Conservation (phyloP, 2,888 invertebrate genomes). For the Pristionchus arcanus region DNA sequence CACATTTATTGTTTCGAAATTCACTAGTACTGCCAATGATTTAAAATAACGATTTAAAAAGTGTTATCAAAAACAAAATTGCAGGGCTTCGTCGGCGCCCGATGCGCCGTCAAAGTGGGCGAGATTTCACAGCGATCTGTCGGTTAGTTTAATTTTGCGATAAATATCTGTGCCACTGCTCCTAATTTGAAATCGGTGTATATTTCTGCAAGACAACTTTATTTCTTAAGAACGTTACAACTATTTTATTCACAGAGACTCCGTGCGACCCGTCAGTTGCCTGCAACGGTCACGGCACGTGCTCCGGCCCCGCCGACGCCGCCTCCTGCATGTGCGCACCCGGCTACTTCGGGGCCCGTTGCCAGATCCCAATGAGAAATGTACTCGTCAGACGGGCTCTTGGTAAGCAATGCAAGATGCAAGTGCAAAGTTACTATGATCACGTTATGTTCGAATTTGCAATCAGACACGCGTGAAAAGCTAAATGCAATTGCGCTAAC, state of each 20-base stretch:
- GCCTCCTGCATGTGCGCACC: neutral
- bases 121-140: conserved; percentile 1
- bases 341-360: neutral
- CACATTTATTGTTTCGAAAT: too few species aligned
- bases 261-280: neutral
- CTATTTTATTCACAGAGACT: neutral
- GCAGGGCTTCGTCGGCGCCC: neutral
- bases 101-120: conserved; percentile 7
- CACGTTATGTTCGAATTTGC: too few species aligned
- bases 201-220: too few species aligned
- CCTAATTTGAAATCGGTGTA: too few species aligned
- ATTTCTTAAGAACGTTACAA: too few species aligned
- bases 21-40: too few species aligned
- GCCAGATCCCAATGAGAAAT: conserved; percentile 7
- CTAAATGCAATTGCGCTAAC: too few species aligned
- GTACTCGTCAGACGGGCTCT: neutral
- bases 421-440: too few species aligned
- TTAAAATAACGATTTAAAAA: too few species aligned
- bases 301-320: neutral
- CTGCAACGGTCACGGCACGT: neutral
- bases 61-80: neutral
- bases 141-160: neutral
- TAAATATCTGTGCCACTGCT: too few species aligned
- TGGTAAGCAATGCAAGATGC: neutral
- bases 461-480: too few species aligned